Evolutionary conservation across 2,113 vertebrate species (phyloP), one percentile per base, ranked within the genome.

Genomic region (Alethe castanea): DNA sequence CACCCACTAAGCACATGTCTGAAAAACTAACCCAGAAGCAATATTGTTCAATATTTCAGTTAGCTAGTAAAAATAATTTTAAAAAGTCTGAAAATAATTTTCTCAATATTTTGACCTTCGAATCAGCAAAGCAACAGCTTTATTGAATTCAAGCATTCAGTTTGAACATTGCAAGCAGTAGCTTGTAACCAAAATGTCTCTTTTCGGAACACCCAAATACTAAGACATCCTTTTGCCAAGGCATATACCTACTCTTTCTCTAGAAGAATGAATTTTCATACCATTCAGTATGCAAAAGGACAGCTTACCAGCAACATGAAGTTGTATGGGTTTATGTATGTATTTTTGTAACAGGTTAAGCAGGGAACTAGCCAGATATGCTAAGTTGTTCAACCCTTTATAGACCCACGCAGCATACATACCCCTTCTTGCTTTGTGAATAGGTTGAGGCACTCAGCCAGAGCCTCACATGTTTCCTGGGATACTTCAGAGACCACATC

Each of bases 391-490:
- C 33, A 25, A 61, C 14, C 19, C 29, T 69, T 76, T 26, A 25
- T 5, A 86, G 47, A 44, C 29, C 11, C 64, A 59, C 0, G 0
- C 33, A 78, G 29, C 35, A 47, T 79, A 98, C 99, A 81, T 97
- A 99, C 99, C 98, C 97, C 98, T 96, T 99, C 98, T 91, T 99
- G 99, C 92, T 97, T 99, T 88, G 98, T 98, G 96, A 99, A 98
- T 56, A 99, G 97, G 79, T 97, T 95, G 76, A 99, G 98, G 93
- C 99, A 99, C 74, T 98, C 96, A 36, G 93, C 96, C 80, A 99
- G 96, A 60, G 97, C 98, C 70, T 97, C 97, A 71, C 98, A 98
- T 35, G 98, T 99, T 95, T 99, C 97, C 65, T 97, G 97, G 71
- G 99, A 99, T 65, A 99, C 95, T 92, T 98, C 98, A 64, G 98